Base-by-base conservation (phyloP, 2,113 vertebrate species). In the Oplegnathus fasciatus region DNA sequence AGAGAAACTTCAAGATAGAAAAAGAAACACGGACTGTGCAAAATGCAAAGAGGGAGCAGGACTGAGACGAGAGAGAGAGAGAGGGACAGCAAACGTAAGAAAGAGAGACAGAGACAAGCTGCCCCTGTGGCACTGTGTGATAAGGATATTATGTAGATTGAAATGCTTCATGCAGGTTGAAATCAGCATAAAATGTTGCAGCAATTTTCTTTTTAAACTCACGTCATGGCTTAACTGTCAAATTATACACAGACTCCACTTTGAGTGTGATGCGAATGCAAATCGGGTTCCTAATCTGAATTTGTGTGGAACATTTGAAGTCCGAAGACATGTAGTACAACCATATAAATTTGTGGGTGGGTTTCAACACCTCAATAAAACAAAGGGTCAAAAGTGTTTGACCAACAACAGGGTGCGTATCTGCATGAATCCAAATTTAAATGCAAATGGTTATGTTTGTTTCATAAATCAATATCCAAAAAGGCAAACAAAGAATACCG, bases 141-240 rank as follows among this genome's bases (percentile, higher is more conserved):
- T 88, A 90, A 93, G 87, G 79, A 90, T 69, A 88, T 93, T 88
- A 90, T 90, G 90, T 83, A 89, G 88, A 91, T 89, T 88, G 85
- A 90, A 91, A 91, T 79, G 83, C 76, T 89, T 88, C 81, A 82
- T 76, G 81, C 85, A 86, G 87, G 88, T 88, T 88, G 69, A 84
- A 90, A 90, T 90, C 83, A 81, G 85, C 83, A 89, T 78, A 91
- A 89, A 89, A 86, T 80, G 86, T 72, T 85, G 82, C 60, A 68
- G 78, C 85, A 89, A 83, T 86, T 86, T 86, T 78, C 75, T 80
- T 85, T 86, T 87, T 75, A 78, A 88, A 80, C 68, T 74, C 28
- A 1, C 52, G 14, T 57, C 65, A 77, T 70, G 73, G 73, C 52
- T 72, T 72, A 80, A 72, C 80, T 60, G 73, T 86, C 44, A 84